Evolutionary conservation across 2,113 vertebrate species (phyloP), one percentile per base, ranked within the genome.

Genomic region (Telmatochromis sp.): DNA sequence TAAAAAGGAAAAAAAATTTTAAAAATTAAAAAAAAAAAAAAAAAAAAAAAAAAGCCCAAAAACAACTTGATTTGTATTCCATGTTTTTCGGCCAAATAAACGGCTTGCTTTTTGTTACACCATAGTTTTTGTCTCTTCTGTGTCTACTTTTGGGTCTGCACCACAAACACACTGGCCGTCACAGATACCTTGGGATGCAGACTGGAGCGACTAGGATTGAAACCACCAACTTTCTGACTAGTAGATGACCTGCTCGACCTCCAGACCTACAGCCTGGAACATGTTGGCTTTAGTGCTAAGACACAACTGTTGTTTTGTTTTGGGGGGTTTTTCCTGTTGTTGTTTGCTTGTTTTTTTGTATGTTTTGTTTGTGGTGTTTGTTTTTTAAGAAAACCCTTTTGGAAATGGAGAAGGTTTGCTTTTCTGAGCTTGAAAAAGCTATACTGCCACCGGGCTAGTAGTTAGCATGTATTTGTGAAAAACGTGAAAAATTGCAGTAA

Each of bases 261-360:
- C 51, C 19, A 53, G 9, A 53, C 51, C 51, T 54, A 12, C 53
- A 54, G n/a, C 53, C 53, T 23, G 10, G 3, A 55, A 55, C 54
- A 57, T 2, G 54, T 57, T 26, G 4, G 7, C 21, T 26, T 26
- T 26, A 55, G 21, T 55, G 7, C 54, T 26, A 26, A 57, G 54
- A 57, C 54, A 57, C 54, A 57, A 57, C 21, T 57, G 54, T 14
- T 26, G 11, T 26, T 55, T 57, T 26, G 54, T 57, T 57, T 57
- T 26, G 21, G 21, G 1, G 0, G 0, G 0, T 2, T 10, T 55
- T 53, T 53, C 19, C 51, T 55, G 21, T 26, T 26, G 21, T 55
- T 26, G 7, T 57, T 57, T 26, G 12, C 12, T 57, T 57, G 21
- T 13, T 23, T 54, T 53, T 51, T 51, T 51, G 50, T 50, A 3